Evolutionary conservation across 2,113 vertebrate species (phyloP).

Genomic region (Antechinus stuartii): DNA sequence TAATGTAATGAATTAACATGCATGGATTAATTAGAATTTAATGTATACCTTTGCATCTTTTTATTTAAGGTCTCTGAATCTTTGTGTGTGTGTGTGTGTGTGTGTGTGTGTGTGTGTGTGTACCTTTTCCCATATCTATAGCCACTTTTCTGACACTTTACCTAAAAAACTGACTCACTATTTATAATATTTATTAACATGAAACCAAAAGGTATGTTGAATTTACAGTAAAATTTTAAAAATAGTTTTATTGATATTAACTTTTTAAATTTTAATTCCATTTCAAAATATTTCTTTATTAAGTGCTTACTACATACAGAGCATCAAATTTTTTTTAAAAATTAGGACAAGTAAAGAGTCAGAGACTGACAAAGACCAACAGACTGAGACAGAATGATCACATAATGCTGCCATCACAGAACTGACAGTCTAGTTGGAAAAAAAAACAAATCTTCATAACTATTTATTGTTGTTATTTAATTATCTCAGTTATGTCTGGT

Average conservation of each 20-base stretch:
- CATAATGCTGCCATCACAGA: background rate
- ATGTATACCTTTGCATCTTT: background rate
- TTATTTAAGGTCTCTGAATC: background rate
- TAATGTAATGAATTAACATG: constrained; percentile 23
- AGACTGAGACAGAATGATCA: background rate
- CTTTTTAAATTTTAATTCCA: background rate
- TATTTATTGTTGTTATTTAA: background rate
- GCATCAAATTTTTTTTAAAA: too few relatives aligned
- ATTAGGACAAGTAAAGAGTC: background rate
- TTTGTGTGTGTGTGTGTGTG: too few relatives aligned
- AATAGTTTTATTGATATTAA: background rate
- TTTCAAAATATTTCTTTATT: background rate
- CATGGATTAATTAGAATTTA: background rate
- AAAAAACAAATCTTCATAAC: background rate
- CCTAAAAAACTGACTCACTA: constrained; percentile 10
- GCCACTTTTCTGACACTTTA: background rate
- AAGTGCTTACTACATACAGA: background rate
- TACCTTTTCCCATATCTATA: background rate
- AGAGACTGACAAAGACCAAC: background rate
- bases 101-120: too few relatives aligned
- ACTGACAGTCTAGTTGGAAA: background rate
- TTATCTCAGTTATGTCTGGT: background rate
- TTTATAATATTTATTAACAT: background rate
- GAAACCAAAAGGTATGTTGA: constrained; percentile 30
- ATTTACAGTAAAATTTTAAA: constrained; percentile 19